Base-by-base conservation (phyloP, 1,140 invertebrate genomes). In the Portunus trituberculatus region DNA sequence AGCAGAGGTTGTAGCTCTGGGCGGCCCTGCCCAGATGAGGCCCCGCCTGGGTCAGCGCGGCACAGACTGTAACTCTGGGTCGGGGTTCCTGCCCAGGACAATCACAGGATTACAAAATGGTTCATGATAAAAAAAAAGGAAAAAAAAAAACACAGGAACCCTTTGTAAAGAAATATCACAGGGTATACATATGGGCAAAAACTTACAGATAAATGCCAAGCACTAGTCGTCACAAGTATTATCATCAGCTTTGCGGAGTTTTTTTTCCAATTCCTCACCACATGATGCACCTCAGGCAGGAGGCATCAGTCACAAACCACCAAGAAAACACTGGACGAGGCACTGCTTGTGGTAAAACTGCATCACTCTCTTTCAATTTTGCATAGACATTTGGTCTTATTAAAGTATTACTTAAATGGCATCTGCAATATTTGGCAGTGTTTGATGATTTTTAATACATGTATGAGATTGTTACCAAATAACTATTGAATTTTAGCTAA, bases 141-240 rank as follows among this genome's bases (percentile, higher is more conserved):
- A 93, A 59, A 59, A 83, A 95, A 95, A 91, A 95, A 95, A 87
- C 90, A 95, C 94, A 95, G 94, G 94, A 95, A 95, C 94, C 94
- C 94, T 95, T 95, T 92, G 94, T 95, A 95, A 95, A 95, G 94
- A 95, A 95, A 95, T 95, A 95, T 95, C 94, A 95, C 94, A 95
- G 94, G 94, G 94, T 95, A 95, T 95, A 95, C 94, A 95, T 92
- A 92, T 88, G 90, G 94, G 91, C 90, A 92, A 95, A 95, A 95
- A 95, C 94, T 95, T 95, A 95, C 82, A 91, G 82, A 95, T 95
- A 95, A 95, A 95, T 95, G 94, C 94, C 94, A 95, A 95, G 94
- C 94, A 92, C 94, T 95, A 95, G 94, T 95, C 94, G 48, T 92
- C 90, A 86, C 83, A 84, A 92, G 32, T 92, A 82, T 86, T 59